These are phyloP conservation scores for Syrista parreyssii DNA, from an alignment of 2,888 invertebrate genomes.

Conservation along the genomic window DNA sequence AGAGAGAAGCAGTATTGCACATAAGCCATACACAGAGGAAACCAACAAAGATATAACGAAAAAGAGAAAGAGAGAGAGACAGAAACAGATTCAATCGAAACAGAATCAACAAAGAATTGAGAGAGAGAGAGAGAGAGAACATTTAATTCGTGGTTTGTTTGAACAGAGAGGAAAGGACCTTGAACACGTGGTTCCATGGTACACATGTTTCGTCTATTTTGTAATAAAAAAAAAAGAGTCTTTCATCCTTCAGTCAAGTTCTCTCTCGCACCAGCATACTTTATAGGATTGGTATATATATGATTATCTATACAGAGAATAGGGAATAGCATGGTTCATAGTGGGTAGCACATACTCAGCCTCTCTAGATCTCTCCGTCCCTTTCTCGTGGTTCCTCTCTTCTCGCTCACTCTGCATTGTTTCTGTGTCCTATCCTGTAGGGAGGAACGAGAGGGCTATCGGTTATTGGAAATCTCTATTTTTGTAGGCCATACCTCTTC, in stretches of 20 bases:
- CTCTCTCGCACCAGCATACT: no score
- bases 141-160: conserved; percentile 40
- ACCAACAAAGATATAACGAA: conserved; percentile 28
- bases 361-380: no score
- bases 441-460: conserved; percentile 41
- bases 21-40: conserved; percentile 20
- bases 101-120: neutral
- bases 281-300: no score
- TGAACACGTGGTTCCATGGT: conserved; percentile 49
- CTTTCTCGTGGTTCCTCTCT: no score
- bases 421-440: conserved; percentile 24
- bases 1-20: conserved; percentile 11
- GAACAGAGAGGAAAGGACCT: conserved; percentile 41
- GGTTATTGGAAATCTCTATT: conserved; percentile 65
- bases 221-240: conserved; percentile 14
- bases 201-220: conserved; percentile 41
- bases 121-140: conserved; percentile 17
- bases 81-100: neutral
- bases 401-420: conserved; percentile 30
- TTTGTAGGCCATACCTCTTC: conserved; percentile 58
- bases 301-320: neutral
- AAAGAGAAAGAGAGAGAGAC: conserved; percentile 21
- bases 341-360: conserved; percentile 5
- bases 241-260: neutral
- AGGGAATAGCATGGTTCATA: conserved; percentile 18